These are phyloP conservation scores for Plagiodera versicolora DNA, from an alignment of 2,888 invertebrate genomes.

Conservation along the genomic window DNA sequence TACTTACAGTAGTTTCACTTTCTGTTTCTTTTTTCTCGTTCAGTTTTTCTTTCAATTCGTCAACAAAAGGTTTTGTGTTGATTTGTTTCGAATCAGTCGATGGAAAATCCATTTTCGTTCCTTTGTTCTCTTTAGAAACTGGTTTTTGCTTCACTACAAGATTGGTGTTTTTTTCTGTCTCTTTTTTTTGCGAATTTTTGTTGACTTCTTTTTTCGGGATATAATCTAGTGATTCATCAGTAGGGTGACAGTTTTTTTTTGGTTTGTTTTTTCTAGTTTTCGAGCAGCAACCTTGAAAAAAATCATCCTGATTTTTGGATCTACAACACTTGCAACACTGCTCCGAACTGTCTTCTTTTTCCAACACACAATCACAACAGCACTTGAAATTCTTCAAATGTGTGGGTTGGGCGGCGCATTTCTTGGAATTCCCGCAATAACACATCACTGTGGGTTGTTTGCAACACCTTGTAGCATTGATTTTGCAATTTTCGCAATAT, in stretches of 20 bases:
- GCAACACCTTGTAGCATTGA: conserved; percentile 1
- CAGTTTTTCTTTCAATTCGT: not conserved
- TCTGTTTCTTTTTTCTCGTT: not conserved
- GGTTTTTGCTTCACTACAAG: not conserved
- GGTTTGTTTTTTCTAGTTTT: not conserved
- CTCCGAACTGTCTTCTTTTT: not conserved
- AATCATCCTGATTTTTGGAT: not conserved
- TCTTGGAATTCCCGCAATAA: conserved; percentile 3
- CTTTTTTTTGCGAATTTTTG: not conserved
- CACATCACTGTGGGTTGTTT: not conserved
- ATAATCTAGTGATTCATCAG: conserved; percentile 10
- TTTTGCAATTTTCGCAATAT: conserved; percentile 7
- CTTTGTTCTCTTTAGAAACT: not conserved
- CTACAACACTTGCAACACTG: not conserved
- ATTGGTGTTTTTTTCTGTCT: not conserved
- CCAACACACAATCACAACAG: not conserved
- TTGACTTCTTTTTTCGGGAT: conserved; percentile 1
- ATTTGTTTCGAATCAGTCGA: not conserved
- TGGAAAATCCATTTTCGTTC: not conserved
- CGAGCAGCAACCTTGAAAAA: not conserved
- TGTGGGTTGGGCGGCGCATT: not conserved
- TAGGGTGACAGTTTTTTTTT: conserved; percentile 1
- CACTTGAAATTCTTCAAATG: not conserved
- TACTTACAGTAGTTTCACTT: conserved; percentile 3
- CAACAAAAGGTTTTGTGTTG: not conserved